Evolutionary conservation across 1,140 invertebrate species (phyloP).

Genomic region (Tribolium castaneum): DNA sequence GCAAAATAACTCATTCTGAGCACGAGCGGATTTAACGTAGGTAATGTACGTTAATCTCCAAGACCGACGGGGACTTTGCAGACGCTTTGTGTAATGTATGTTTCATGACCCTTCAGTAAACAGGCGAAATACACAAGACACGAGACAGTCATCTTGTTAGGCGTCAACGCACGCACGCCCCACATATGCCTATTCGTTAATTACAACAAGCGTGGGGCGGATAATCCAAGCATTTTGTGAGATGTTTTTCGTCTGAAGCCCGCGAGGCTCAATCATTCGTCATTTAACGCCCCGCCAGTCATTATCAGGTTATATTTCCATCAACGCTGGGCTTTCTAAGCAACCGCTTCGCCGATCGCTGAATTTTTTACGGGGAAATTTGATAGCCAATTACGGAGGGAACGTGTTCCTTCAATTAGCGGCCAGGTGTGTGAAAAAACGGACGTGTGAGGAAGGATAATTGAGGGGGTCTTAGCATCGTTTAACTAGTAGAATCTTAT

Average conservation of each 20-base stretch:
- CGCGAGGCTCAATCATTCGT: conserved; percentile 39
- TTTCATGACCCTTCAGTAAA: conserved; percentile 34
- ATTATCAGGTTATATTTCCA: conserved; percentile 51
- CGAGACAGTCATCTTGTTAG: conserved; percentile 20
- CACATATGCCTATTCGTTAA: background rate
- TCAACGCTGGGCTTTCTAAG: conserved; percentile 34
- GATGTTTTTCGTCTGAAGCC: background rate
- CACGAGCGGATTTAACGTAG: conserved; percentile 34
- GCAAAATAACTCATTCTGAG: conserved; percentile 21
- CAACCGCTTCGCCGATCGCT: conserved; percentile 32
- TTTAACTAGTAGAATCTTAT: conserved; percentile 26
- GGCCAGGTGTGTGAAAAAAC: background rate
- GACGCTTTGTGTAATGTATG: conserved; percentile 33
- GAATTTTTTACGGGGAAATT: conserved; percentile 24
- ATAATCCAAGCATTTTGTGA: background rate
- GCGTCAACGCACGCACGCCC: background rate
- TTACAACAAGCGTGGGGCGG: background rate
- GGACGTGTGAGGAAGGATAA: background rate
- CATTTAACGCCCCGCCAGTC: conserved; percentile 49
- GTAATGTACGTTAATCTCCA: conserved; percentile 33
- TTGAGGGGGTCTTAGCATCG: conserved; percentile 8
- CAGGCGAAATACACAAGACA: conserved; percentile 8
- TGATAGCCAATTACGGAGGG: conserved; percentile 19
- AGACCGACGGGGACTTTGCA: conserved; percentile 30
- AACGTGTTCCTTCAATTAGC: conserved; percentile 22